Conservation (phyloP, 1,140 invertebrate genomes). For the Bilobella aurantiaca region DNA sequence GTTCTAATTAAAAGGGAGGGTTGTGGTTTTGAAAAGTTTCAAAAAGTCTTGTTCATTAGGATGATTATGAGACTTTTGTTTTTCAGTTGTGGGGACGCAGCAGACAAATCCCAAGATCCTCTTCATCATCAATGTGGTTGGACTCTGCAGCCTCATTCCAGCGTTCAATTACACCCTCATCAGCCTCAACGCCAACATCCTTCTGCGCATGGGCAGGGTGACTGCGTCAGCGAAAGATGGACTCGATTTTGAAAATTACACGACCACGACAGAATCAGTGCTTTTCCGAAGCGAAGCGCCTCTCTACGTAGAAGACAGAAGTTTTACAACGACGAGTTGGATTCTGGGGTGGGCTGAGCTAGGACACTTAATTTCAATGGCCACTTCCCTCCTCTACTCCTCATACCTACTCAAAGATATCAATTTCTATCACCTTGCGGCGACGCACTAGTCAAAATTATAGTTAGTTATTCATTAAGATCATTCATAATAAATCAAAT, state of each 20-base stretch:
- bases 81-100: slow-evolving; percentile 24
- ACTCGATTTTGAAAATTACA: neutral
- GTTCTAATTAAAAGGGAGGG: neutral
- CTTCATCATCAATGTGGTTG: slow-evolving; percentile 19
- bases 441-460: too few species aligned
- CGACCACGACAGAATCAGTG: too few species aligned
- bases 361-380: slow-evolving; percentile 22
- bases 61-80: neutral
- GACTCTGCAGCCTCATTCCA: slow-evolving; percentile 17
- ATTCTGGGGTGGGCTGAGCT: slow-evolving; percentile 25
- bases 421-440: slow-evolving; percentile 9
- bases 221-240: too few species aligned
- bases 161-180: slow-evolving; percentile 21
- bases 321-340: slow-evolving; percentile 19
- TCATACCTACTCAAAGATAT: slow-evolving; percentile 21
- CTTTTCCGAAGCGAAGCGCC: too few species aligned
- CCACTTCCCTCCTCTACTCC: slow-evolving; percentile 14
- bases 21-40: neutral
- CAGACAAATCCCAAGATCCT: slow-evolving; percentile 19
- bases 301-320: neutral
- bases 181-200: slow-evolving; percentile 18
- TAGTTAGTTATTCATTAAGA: too few species aligned
- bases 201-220: neutral
- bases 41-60: too few species aligned
- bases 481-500: too few species aligned